phyloP scores from a whole-genome alignment of 2,888 invertebrate genomes.

The Lypha dubia region DNA sequence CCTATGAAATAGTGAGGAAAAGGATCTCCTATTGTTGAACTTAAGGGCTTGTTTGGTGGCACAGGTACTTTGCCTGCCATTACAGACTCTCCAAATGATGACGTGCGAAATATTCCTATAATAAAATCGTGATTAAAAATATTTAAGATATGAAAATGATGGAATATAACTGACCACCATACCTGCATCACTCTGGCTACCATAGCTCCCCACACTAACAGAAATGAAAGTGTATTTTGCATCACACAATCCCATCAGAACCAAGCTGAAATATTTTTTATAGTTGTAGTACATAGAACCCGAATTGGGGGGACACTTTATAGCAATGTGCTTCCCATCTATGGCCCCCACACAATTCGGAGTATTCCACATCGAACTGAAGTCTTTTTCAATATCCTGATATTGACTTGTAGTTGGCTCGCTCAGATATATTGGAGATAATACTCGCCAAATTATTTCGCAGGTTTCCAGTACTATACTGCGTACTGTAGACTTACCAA shows the following conservation, averaged over 20 bases:
- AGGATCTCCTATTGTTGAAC: no score
- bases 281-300: not conserved
- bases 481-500: not conserved
- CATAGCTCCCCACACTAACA: not conserved
- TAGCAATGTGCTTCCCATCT: not conserved
- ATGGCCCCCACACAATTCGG: conserved; percentile 1
- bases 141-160: not conserved
- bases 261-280: no score
- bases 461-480: conserved; percentile 1
- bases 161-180: no score
- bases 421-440: not conserved
- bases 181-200: conserved; percentile 18
- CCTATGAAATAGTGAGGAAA: no score
- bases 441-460: not conserved
- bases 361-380: not conserved
- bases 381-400: conserved; percentile 4
- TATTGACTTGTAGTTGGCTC: not conserved
- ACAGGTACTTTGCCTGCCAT: no score
- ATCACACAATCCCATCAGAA: not conserved
- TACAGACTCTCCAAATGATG: not conserved
- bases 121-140: not conserved
- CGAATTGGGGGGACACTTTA: not conserved
- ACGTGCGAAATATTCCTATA: not conserved
- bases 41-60: no score
- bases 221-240: not conserved